phyloP scores from a whole-genome alignment of 2,113 vertebrate genomes.

The Centropus unirufus region DNA sequence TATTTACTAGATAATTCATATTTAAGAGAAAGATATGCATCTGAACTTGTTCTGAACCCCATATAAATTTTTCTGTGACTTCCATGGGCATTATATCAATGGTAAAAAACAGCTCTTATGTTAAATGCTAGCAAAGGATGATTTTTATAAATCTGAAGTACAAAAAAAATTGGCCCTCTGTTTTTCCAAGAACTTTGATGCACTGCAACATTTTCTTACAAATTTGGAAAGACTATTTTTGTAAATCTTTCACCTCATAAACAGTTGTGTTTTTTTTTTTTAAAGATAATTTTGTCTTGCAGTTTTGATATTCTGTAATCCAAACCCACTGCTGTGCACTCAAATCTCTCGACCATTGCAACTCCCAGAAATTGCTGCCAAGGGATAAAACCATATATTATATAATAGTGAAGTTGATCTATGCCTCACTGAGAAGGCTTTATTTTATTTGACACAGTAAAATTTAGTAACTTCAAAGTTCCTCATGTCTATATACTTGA shows the following conservation, averaged over 20 bases:
- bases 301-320: neutral
- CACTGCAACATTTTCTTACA: neutral
- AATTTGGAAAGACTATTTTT: neutral
- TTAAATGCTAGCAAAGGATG: neutral
- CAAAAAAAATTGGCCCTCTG: neutral
- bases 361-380: neutral
- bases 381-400: conserved; percentile 29
- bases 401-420: neutral
- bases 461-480: conserved; percentile 42
- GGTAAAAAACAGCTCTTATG: neutral
- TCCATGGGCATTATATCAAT: neutral
- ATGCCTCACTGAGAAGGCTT: conserved; percentile 7
- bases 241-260: neutral
- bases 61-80: neutral
- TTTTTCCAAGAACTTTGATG: neutral
- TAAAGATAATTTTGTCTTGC: neutral
- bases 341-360: neutral
- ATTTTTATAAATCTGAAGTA: neutral
- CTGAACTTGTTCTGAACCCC: neutral
- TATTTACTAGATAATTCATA: neutral
- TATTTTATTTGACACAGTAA: conserved; percentile 20
- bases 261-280: neutral
- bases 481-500: neutral
- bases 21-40: neutral
- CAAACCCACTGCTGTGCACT: neutral